Conservation (phyloP, 2,888 invertebrate genomes). For the Stenolophus ochropezus region DNA sequence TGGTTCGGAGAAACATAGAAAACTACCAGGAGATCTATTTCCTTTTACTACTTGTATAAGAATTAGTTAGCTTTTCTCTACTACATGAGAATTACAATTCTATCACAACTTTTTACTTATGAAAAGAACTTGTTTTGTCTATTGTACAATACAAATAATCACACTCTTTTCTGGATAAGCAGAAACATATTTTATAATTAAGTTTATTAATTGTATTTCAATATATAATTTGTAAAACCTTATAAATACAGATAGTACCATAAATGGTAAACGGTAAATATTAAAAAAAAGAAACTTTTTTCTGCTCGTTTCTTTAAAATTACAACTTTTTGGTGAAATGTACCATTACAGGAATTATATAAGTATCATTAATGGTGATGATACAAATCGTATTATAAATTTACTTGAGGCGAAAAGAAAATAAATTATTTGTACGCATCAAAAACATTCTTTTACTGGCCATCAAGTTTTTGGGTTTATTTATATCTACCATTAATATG, state of each 20-base stretch:
- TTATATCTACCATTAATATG: conserved; percentile 6
- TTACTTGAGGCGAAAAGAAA: conserved; percentile 3
- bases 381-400: conserved; percentile 11
- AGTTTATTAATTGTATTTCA: too few relatives aligned
- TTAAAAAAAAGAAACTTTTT: too few relatives aligned
- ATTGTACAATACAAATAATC: too few relatives aligned
- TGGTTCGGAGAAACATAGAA: not conserved
- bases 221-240: too few relatives aligned
- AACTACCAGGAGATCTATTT: not conserved
- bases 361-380: not conserved
- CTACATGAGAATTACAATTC: not conserved
- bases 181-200: too few relatives aligned
- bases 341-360: not conserved
- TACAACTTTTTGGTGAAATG: too few relatives aligned
- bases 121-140: too few relatives aligned
- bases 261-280: too few relatives aligned
- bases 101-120: not conserved
- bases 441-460: conserved; percentile 7
- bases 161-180: too few relatives aligned
- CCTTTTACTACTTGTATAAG: not conserved
- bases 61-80: not conserved
- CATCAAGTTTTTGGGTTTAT: conserved; percentile 1
- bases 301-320: too few relatives aligned
- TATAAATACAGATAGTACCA: too few relatives aligned
- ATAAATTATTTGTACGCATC: conserved; percentile 19